phyloP scores from a whole-genome alignment of 92 coral and sea anemone genomes.

The Porites rus region DNA sequence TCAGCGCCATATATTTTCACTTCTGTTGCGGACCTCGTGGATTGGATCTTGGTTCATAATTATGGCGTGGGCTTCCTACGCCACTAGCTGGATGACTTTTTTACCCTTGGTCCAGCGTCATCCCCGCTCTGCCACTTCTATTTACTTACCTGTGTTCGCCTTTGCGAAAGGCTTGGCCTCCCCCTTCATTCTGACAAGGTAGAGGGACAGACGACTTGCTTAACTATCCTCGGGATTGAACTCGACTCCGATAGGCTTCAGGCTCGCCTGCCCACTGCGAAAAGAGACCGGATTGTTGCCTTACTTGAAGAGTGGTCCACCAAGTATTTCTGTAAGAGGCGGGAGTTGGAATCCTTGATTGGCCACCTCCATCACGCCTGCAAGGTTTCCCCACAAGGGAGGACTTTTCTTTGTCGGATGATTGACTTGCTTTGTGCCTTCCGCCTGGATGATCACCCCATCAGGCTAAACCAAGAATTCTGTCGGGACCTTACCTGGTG shows the following conservation, averaged over 20 bases:
- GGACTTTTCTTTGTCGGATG: constrained; percentile 44
- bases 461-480: constrained; percentile 18
- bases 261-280: neutral
- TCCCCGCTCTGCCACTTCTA: too few relatives aligned
- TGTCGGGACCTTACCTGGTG: constrained; percentile 30
- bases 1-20: too few relatives aligned
- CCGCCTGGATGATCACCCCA: constrained; percentile 16
- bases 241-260: neutral
- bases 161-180: neutral
- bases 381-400: constrained; percentile 21
- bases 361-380: neutral
- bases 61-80: neutral
- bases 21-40: too few relatives aligned
- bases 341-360: constrained; percentile 5
- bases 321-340: constrained; percentile 11
- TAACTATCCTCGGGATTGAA: neutral
- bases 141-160: too few relatives aligned
- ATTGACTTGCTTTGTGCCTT: constrained; percentile 29
- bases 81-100: too few relatives aligned
- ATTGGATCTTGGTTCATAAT: neutral
- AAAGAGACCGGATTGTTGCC: neutral
- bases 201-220: neutral
- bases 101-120: too few relatives aligned
- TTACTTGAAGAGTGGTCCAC: constrained; percentile 12
- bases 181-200: constrained; percentile 14